Evolutionary conservation across 1,140 invertebrate genomes (phyloP), one percentile per base, ranked within the genome.

Genomic region (Phortica variegata): DNA sequence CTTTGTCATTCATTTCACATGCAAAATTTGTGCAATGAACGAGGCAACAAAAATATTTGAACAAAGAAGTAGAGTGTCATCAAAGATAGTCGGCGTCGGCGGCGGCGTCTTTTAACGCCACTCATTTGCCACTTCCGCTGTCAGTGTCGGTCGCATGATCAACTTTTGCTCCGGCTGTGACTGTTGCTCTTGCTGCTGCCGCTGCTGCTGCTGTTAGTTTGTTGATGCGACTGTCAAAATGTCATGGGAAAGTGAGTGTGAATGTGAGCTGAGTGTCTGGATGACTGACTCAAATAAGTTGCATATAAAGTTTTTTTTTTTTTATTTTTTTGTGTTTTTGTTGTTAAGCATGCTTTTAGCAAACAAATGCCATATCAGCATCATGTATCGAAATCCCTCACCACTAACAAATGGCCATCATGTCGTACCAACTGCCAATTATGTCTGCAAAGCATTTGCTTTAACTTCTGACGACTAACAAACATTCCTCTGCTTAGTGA

Each of bases 401-500:
- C n/a, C n/a, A n/a, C n/a, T n/a, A n/a, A n/a, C n/a, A n/a, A n/a
- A n/a, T n/a, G n/a, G n/a, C n/a, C n/a, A n/a, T n/a, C n/a, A n/a
- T n/a, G n/a, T n/a, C n/a, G n/a, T n/a, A n/a, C n/a, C n/a, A 68
- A 65, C 63, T 68, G 60, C 63, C 63, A 68, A 68, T 68, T 68
- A 26, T 26, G 10, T 26, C 10, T 10, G 23, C 23, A 26, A 10
- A 26, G 5, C 23, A 26, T 6, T 10, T 26, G 23, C 23, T n/a
- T n/a, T n/a, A n/a, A n/a, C n/a, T n/a, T n/a, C n/a, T n/a, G n/a
- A n/a, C n/a, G n/a, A n/a, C n/a, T n/a, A n/a, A n/a, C n/a, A n/a
- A n/a, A n/a, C n/a, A n/a, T n/a, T n/a, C n/a, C n/a, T n/a, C n/a
- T n/a, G n/a, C n/a, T n/a, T n/a, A n/a, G n/a, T n/a, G n/a, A n/a